A percentile compares a stretch with the other conserved stretches of the same genome.
phyloP scores from a whole-genome alignment of 2,797 vertebrate species.

The Sebastes kiyomatsui region DNA sequence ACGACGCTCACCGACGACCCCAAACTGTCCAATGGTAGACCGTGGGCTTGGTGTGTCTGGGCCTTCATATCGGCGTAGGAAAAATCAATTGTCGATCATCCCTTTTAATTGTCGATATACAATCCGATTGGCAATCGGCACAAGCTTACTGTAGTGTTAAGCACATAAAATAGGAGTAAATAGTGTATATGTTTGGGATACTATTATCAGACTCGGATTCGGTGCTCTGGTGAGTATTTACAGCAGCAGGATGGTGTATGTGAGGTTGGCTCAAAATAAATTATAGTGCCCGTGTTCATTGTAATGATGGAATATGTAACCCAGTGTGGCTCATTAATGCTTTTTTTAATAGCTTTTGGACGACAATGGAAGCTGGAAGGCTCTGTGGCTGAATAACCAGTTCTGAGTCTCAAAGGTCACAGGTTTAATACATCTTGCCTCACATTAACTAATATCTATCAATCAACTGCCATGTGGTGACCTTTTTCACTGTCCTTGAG shows the following conservation, averaged over 20 bases:
- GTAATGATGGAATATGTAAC: not conserved
- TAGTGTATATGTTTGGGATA: not conserved
- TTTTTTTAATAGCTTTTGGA: not conserved
- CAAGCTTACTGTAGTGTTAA: not conserved
- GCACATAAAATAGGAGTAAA: not conserved
- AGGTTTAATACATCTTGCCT: slow-evolving; percentile 5
- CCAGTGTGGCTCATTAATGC: not conserved
- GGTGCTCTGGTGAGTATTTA: not conserved
- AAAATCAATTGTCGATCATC: too few relatives aligned
- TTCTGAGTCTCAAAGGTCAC: slow-evolving; percentile 4
- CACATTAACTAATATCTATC: not conserved
- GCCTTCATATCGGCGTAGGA: too few relatives aligned
- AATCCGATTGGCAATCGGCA: too few relatives aligned
- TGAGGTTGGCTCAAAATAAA: not conserved
- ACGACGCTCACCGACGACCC: too few relatives aligned
- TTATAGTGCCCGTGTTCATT: not conserved
- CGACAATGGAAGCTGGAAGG: not conserved
- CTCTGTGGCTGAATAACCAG: not conserved
- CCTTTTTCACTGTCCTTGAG: slow-evolving; percentile 14
- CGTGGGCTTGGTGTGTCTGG: too few relatives aligned
- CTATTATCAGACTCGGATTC: not conserved
- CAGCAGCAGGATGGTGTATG: not conserved
- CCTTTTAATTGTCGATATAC: too few relatives aligned
- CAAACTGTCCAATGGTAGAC: too few relatives aligned
- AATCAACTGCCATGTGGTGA: not conserved